Conservation (phyloP, 2,113 vertebrate species). For the Rynchops niger region DNA sequence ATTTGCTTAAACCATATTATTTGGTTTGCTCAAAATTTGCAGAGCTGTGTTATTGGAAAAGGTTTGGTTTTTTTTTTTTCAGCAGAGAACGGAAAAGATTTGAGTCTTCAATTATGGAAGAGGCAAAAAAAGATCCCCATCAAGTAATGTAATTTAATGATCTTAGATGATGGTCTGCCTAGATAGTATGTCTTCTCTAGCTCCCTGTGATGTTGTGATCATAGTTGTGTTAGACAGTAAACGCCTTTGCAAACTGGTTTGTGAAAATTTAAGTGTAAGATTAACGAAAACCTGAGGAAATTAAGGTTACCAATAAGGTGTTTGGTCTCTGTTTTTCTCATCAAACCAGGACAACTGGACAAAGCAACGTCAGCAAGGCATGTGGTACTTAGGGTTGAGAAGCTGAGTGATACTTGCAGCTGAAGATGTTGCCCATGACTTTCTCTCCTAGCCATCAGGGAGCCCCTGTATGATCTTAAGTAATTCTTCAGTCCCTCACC, state of each 20-base stretch:
- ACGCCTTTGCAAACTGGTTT: neutral
- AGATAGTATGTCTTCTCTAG: neutral
- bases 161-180: neutral
- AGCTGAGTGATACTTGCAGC: neutral
- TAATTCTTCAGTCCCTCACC: neutral
- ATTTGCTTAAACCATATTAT: conserved; percentile 1
- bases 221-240: neutral
- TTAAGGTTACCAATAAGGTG: neutral
- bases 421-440: neutral
- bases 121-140: neutral
- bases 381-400: neutral
- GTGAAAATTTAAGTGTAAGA: neutral
- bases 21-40: neutral
- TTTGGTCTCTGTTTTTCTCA: neutral
- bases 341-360: neutral
- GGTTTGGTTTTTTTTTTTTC: neutral
- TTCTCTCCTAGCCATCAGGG: neutral
- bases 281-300: neutral
- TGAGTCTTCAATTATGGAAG: neutral
- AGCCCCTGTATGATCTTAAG: neutral
- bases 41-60: neutral
- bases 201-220: neutral
- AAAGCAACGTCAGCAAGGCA: neutral
- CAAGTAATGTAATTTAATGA: neutral
- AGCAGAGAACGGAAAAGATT: neutral